A percentile compares a stretch with the other conserved stretches of the same genome.
phyloP scores from a whole-genome alignment of 2,113 vertebrate genomes.

The Alligator sinensis region DNA sequence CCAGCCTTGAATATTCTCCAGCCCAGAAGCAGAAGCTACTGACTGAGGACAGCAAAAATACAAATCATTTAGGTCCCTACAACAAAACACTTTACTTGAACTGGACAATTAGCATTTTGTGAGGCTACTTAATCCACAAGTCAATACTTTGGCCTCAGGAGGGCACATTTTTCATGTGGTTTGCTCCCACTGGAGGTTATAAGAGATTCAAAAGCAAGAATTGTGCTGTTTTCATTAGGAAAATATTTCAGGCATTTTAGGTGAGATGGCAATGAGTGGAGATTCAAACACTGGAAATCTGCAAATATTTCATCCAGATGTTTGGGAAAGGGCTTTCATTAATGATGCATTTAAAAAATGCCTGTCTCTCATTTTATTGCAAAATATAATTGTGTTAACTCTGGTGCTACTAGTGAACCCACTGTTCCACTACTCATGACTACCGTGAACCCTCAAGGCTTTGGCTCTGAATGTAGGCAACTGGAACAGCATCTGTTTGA shows the following conservation, averaged over 20 bases:
- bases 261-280: background rate
- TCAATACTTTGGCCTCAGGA: background rate
- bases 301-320: constrained; percentile 24
- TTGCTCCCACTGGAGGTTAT: background rate
- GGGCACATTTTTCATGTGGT: background rate
- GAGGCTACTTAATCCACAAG: background rate
- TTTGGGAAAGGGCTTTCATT: constrained; percentile 33
- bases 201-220: background rate
- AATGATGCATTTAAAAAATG: constrained; percentile 7
- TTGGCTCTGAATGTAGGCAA: background rate
- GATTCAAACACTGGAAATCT: background rate
- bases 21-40: background rate
- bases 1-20: background rate
- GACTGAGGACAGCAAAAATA: background rate
- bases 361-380: constrained; percentile 20
- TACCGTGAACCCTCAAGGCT: constrained; percentile 19
- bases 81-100: background rate
- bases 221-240: background rate
- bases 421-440: background rate
- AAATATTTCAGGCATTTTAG: background rate
- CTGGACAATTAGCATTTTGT: background rate
- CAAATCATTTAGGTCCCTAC: background rate
- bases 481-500: constrained; percentile 65
- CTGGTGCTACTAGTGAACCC: constrained; percentile 3
- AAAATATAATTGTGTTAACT: constrained; percentile 36